Base-by-base conservation (phyloP, 2,888 invertebrate species). In the Tenthredo scrophulariae region DNA sequence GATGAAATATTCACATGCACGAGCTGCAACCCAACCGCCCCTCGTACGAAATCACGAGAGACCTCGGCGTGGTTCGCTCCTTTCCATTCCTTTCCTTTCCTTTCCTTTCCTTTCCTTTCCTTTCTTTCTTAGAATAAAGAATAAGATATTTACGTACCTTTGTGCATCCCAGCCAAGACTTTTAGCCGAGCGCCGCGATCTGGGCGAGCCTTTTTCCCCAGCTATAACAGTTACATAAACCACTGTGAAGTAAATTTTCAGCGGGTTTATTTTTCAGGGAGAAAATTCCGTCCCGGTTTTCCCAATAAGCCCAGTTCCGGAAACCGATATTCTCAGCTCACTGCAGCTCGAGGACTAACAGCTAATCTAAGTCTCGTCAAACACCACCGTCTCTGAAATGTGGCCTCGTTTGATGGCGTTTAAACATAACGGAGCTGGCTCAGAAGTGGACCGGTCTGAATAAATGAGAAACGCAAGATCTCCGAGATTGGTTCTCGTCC, bases 31-130 rank as follows among this genome's bases (percentile, higher is more conserved):
- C 79, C 58, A 5, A 77, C 77, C 43, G 43, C 54, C 37, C 40
- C 62, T 62, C 62, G 62, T 80, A 80, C 62, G 37, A 83, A 83
- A 83, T 83, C 83, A 67, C 83, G 67, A 83, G 80, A 80, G 80
- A 80, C 58, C 43, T 77, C 37, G 58, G 5, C 80, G 37, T 18
- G 26, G 40, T 58, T 43, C 62, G 33, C 33, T 70, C 70, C 40
- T 70, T 70, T 70, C 33, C n/a, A 6, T 70, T n/a, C 37, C 40
- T 46, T 54, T 50, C 46, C 26, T 5, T 18, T 33, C 33, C 70
- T 37, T 62, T 43, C 43, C 22, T 37, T 72, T 33, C 33, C 33
- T 33, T 33, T 33, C 33, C n/a, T n/a, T n/a, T n/a, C n/a, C 33
- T 37, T 54, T 77, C 54, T 22, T 43, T 62, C 80, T 80, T 9